Conservation (phyloP, 2,113 vertebrate genomes). For the Pycnonotus jocosus region DNA sequence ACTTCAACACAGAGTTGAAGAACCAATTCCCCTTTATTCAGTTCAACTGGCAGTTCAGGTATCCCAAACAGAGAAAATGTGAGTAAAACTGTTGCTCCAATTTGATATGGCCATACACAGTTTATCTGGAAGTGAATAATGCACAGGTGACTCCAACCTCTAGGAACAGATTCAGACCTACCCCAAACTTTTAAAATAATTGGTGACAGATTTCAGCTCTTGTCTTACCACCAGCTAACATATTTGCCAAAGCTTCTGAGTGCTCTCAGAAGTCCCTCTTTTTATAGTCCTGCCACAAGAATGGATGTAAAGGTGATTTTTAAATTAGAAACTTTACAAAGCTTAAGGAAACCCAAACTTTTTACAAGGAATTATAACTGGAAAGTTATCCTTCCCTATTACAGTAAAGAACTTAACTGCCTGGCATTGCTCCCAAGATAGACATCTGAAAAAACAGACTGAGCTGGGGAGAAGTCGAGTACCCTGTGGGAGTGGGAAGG, state of each 20-base stretch:
- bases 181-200: not conserved
- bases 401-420: not conserved
- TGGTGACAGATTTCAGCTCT: not conserved
- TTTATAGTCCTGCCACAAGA: not conserved
- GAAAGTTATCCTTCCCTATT: not conserved
- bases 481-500: rapidly evolving
- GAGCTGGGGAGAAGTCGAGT: not conserved
- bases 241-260: not conserved
- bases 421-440: not conserved
- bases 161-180: not conserved
- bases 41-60: not conserved
- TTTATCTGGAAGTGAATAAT: not conserved
- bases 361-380: not conserved
- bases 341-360: not conserved
- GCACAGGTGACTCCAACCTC: not conserved
- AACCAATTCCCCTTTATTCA: not conserved
- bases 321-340: not conserved
- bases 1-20: not conserved
- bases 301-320: not conserved
- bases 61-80: not conserved
- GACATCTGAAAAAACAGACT: not conserved
- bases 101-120: not conserved
- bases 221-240: not conserved
- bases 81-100: not conserved
- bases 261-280: not conserved